Base-by-base conservation (phyloP, 2,113 vertebrate species). In the Oreochromis tanganicae region DNA sequence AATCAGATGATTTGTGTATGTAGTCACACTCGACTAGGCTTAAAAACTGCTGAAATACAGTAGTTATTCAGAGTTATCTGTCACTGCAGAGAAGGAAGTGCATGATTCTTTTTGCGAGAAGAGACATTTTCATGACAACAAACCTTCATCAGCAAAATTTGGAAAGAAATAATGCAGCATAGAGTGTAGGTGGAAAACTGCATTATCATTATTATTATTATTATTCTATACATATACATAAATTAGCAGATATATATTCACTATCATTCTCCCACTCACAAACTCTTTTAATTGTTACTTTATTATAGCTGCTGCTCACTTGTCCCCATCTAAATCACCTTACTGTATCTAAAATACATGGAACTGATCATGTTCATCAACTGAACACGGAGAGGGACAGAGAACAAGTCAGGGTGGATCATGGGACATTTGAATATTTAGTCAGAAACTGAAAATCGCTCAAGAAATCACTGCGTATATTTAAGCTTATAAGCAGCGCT, bases 41-140 rank as follows among this genome's bases (percentile, higher is more conserved):
- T 73, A 66, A 54, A 87, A 90, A 83, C 38, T 66, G 88, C 89
- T 90, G 89, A 90, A 83, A 90, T 88, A 87, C 73, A 91, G 43
- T 50, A 75, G 66, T 19, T 87, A 88, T 63, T 68, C 34, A 73
- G 63, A 66, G 57, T 55, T 84, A 88, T 90, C 79, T 87, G 38
- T 38, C 59, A 57, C 82, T 82, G 85, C 90, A 88, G 82, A 87
- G 79, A 78, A 6, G 36, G 43, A 71, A 24, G 80, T 48, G 82
- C 34, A 55, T 43, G 54, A 81, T 13, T 19, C 78, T 80, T 34
- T 81, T 19, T 59, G 34, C 1, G 24, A 52, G 84, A 12, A 16
- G 82, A 57, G 48, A 11, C 12, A 3, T 86, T 86, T 82, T 90
- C n/a, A 27, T 68, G 52, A 82, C 66, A 52, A 43, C 57, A 68